Base-by-base conservation (phyloP, 1,140 invertebrate genomes). In the Psilanteris sp. region DNA sequence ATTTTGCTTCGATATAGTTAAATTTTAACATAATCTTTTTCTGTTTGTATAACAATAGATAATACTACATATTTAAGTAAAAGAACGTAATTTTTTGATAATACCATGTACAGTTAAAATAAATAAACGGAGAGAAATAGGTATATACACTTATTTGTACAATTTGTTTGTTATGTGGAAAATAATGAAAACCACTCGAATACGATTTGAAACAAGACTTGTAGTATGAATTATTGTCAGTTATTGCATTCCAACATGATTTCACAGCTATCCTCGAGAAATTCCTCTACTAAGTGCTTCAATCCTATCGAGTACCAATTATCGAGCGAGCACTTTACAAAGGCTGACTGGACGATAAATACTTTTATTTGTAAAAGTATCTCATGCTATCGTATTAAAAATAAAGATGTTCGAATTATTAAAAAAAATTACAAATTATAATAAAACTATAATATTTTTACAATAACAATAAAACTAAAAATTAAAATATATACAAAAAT, bases 291-390 rank as follows among this genome's bases (percentile, higher is more conserved):
- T 46, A 83, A 72, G 64, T 37, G 43, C 67, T 77, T 50, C 72
- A 55, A 79, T 74, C 41, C 72, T 67, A 86, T 86, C 59, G 54
- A 83, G 66, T 83, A 83, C 67, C 83, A 80, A 83, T 82, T 84
- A 79, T 84, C 80, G 59, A 46, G 82, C 54, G 39, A 48, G 37
- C 50, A 66, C 57, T 85, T 81, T 59, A 55, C 74, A 54, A 46
- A 81, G 15, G 64, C 74, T 10, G 67, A 74, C 7, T 81, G 78
- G 79, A 83, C 79, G 13, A 54, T 79, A 52, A 52, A 80, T 44
- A 79, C 79, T 14, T 39, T 59, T 57, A 44, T 46, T 36, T 78
- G n/a, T n/a, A n/a, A n/a, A n/a, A n/a, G n/a, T n/a, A n/a, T n/a
- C n/a, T n/a, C n/a, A n/a, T n/a, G n/a, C n/a, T n/a, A n/a, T n/a